Evolutionary conservation across 2,797 vertebrate species (phyloP).

Genomic region (Premnoplex brunnescens): DNA sequence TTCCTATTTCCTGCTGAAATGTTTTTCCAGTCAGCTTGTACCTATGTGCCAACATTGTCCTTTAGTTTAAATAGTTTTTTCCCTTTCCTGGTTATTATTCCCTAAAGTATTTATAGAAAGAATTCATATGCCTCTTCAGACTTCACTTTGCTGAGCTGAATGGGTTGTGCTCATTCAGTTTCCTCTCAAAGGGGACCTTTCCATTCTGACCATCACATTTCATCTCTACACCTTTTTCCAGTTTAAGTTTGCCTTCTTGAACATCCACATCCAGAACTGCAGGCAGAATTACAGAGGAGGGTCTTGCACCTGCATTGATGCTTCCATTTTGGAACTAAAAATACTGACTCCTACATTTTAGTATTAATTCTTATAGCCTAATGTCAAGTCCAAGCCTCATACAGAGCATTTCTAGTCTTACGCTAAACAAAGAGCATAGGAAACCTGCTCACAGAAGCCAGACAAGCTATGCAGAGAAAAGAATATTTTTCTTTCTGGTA

Average conservation of each 20-base stretch:
- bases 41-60: constrained; percentile 36
- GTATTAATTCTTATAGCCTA: neutral
- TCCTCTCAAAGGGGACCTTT: neutral
- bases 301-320: neutral
- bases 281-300: neutral
- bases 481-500: neutral
- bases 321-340: neutral
- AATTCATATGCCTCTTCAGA: neutral
- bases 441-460: neutral
- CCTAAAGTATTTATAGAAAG: constrained; percentile 5
- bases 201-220: neutral
- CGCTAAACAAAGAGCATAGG: neutral
- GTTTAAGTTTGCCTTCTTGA: neutral
- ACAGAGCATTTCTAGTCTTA: neutral
- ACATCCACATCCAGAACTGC: neutral
- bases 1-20: neutral
- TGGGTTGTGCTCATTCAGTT: neutral
- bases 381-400: neutral
- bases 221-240: neutral
- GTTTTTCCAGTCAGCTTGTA: neutral
- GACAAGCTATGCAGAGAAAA: neutral
- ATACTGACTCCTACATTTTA: neutral
- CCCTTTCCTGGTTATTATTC: constrained; percentile 28
- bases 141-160: neutral
- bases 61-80: constrained; percentile 20